Percentiles rank a stretch among this genome's conserved stretches.
These are phyloP conservation scores for Muscicapa adusta DNA, from an alignment of 2,113 vertebrate species.

Conservation along the genomic window DNA sequence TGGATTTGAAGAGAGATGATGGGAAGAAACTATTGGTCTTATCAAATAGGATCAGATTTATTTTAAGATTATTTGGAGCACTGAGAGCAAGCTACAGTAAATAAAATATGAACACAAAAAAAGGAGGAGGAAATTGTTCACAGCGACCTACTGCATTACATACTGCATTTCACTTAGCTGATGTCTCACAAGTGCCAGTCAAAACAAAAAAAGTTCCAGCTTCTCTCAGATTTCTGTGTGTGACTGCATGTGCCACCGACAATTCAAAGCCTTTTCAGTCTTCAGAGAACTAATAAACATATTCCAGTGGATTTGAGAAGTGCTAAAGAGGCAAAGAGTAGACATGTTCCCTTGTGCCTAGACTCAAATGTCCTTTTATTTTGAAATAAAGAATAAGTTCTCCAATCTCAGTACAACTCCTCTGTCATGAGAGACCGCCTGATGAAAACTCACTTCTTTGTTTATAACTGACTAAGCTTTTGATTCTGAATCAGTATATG, in stretches of 20 bases:
- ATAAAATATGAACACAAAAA: conserved; percentile 41
- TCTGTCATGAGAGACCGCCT: not conserved
- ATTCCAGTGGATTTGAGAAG: not conserved
- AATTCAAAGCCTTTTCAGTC: not conserved
- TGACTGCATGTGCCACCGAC: not conserved
- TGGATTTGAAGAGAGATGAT: not conserved
- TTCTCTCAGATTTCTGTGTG: not conserved
- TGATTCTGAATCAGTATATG: not conserved
- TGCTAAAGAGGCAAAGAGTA: not conserved
- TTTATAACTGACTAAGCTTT: not conserved
- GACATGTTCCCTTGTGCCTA: not conserved
- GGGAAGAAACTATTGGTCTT: not conserved
- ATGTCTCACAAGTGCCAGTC: not conserved
- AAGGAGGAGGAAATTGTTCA: not conserved
- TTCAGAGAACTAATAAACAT: not conserved
- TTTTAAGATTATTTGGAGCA: conserved; percentile 36
- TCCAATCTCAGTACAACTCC: not conserved
- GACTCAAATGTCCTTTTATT: not conserved
- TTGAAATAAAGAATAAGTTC: not conserved
- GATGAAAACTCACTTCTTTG: not conserved
- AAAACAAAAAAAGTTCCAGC: conserved; percentile 2
- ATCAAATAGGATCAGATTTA: conserved; percentile 34
- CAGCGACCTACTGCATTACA: not conserved
- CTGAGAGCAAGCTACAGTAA: not conserved
- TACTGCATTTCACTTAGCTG: not conserved